These are phyloP conservation scores for Hyles euphorbiae DNA, from an alignment of 1,140 invertebrate species.

Conservation along the genomic window DNA sequence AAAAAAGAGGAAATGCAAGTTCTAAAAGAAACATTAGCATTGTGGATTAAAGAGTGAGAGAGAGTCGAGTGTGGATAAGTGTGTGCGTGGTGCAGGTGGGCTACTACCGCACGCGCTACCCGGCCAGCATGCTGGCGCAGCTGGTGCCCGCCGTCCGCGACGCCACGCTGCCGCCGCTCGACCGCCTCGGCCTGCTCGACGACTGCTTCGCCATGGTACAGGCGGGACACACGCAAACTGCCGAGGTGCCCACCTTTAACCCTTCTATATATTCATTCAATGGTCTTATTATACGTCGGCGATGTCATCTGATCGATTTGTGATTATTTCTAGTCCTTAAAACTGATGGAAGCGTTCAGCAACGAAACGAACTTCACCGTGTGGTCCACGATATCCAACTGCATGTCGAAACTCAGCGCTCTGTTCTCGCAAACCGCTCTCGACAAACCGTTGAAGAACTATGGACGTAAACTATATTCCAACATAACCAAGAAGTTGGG, in stretches of 20 bases:
- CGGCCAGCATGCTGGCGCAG: constrained; percentile 84
- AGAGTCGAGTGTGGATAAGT: too few species aligned
- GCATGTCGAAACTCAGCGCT: constrained; percentile 83
- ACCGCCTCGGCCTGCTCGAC: constrained; percentile 92
- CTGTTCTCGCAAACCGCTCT: constrained; percentile 87
- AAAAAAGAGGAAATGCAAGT: too few species aligned
- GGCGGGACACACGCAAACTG: constrained; percentile 88
- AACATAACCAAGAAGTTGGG: constrained; percentile 84
- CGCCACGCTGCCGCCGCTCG: constrained; percentile 88
- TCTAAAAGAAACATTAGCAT: too few species aligned
- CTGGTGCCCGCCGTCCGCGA: constrained; percentile 88
- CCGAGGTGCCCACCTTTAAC: constrained; percentile 76
- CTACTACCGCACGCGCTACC: constrained; percentile 92
- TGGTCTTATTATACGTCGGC: too few species aligned
- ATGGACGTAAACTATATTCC: constrained; percentile 81
- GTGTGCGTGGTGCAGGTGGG: constrained; percentile 76
- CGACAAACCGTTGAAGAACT: constrained; percentile 84
- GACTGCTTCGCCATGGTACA: constrained; percentile 95
- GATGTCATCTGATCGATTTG: not conserved
- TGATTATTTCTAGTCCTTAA: constrained; percentile 62
- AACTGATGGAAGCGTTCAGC: constrained; percentile 85
- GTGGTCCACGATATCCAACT: constrained; percentile 91
- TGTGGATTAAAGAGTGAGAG: too few species aligned
- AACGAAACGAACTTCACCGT: constrained; percentile 95
- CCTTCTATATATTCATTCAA: too few species aligned